phyloP scores from a whole-genome alignment of 30 jellyfish, hydroid and myxozoan genomes.

The Hydractinia echinata region DNA sequence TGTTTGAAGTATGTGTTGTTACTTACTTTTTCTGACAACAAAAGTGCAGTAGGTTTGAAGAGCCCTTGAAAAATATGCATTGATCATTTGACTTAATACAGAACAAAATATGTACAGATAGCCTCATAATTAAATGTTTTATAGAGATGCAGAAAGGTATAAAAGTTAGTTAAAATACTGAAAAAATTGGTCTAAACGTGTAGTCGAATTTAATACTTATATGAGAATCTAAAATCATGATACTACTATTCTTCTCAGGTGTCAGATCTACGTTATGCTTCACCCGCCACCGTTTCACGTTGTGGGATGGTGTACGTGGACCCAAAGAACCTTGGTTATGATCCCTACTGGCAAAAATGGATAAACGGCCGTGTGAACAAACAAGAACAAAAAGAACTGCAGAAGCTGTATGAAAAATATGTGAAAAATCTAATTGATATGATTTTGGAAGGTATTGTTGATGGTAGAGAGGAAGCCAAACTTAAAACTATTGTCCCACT shows the following conservation, averaged over 20 bases:
- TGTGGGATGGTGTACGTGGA: slow-evolving; percentile 99
- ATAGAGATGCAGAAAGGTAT: too few species aligned
- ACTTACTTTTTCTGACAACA: background rate
- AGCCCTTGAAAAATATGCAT: too few species aligned
- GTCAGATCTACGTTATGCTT: slow-evolving; percentile 90
- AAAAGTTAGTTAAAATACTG: too few species aligned
- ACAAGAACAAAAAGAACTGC: slow-evolving; percentile 64
- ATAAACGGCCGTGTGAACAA: slow-evolving; percentile 63
- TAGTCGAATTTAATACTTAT: background rate
- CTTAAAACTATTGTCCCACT: slow-evolving; percentile 81
- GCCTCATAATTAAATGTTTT: too few species aligned
- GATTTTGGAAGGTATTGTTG: slow-evolving; percentile 92
- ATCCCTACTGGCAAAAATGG: slow-evolving; percentile 97
- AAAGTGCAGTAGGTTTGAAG: background rate
- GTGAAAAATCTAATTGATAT: slow-evolving; percentile 81
- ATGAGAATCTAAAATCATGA: background rate
- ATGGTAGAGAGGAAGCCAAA: slow-evolving; percentile 77
- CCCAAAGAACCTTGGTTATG: slow-evolving; percentile 97
- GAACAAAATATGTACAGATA: too few species aligned
- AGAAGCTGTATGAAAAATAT: slow-evolving; percentile 59
- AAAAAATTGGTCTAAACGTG: too few species aligned
- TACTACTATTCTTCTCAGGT: slow-evolving; percentile 44
- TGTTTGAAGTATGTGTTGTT: slow-evolving; percentile 69
- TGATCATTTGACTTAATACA: too few species aligned
- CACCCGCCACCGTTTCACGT: slow-evolving; percentile 99